A percentile compares a stretch with the other conserved stretches of the same genome.
Conservation (phyloP, 2,797 vertebrate genomes). For the Xiphophorus birchmanni region DNA sequence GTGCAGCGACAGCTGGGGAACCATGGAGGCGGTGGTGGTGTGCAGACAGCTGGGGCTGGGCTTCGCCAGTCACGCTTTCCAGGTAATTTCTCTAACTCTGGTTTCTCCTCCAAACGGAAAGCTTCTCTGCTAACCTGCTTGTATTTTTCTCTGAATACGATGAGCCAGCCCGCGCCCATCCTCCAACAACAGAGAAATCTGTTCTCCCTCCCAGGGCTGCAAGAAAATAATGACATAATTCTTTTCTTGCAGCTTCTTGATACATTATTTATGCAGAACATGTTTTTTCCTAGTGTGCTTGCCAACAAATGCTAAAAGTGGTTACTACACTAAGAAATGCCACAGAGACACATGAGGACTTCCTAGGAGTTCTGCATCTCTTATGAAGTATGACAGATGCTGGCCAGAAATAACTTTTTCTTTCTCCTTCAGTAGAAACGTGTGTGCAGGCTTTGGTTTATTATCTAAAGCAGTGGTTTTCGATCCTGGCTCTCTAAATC, state of each 20-base stretch:
- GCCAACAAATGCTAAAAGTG: neutral
- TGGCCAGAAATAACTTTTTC: neutral
- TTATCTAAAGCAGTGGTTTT: neutral
- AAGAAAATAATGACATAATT: neutral
- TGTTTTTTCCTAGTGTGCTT: neutral
- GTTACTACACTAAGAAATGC: neutral
- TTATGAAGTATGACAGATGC: neutral
- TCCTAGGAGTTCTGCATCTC: neutral
- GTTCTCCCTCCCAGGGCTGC: neutral
- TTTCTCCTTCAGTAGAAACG: neutral
- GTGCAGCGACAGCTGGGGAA: constrained; percentile 92
- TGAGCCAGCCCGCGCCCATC: neutral
- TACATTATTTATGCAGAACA: neutral
- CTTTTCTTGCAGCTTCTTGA: neutral
- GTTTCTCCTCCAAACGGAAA: neutral
- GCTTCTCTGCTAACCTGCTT: neutral
- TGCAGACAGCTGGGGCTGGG: constrained; percentile 94
- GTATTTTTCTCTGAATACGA: neutral
- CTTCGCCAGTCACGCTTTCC: constrained; percentile 91
- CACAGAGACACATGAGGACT: neutral
- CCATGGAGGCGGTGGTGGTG: constrained; percentile 96
- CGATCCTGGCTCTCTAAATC: neutral
- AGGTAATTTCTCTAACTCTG: constrained; percentile 77
- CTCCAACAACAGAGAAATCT: neutral
- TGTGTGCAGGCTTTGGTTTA: neutral